Base-by-base conservation (phyloP, 1,140 invertebrate genomes). In the Drosophila sulfurigaster region DNA sequence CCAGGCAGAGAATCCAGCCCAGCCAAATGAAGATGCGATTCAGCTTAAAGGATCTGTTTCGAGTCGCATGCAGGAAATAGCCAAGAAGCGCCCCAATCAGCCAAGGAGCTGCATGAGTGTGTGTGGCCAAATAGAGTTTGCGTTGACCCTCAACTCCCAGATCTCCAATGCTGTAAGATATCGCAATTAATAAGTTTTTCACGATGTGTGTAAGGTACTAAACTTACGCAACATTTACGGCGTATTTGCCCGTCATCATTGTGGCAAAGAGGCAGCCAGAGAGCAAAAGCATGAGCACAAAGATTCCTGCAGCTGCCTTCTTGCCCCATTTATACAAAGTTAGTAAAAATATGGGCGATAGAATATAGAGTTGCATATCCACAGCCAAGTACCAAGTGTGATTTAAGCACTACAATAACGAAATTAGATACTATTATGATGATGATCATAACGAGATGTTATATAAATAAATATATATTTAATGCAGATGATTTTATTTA, bases 351-450 rank as follows among this genome's bases (percentile, higher is more conserved):
- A 20, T 20, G 20, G 20, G 20, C 20, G 20, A 20, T 20, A 20
- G 20, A 20, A 20, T 20, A 20, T 20, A 20, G 20, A 20, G 20
- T 20, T 98, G 97, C 74, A 96, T 97, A 86, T 98, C 97, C 58
- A 96, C 96, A 0, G 96, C 95, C 58, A 98, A 93, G 82, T 98
- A 98, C 97, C 97, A 98, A 0, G 96, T 95, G 94, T 96, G 96
- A 69, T 95, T 96, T 95, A 98, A 96, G 82, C 97, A 98, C 96
- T 97, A 20, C 91, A 46, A 30, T 45, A 16, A 13, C 0, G 11
- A 25, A 49, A 20, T 20, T 7, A 13, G 2, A 48, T 7, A 1
- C 5, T 15, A 6, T 13, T 20, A 20, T 20, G 20, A 3, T 16
- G 16, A 1, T 20, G 20, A 20, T 20, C 2, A 20, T 20, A 20